Conservation (phyloP, 2,797 vertebrate species). For the Alauda arvensis region DNA sequence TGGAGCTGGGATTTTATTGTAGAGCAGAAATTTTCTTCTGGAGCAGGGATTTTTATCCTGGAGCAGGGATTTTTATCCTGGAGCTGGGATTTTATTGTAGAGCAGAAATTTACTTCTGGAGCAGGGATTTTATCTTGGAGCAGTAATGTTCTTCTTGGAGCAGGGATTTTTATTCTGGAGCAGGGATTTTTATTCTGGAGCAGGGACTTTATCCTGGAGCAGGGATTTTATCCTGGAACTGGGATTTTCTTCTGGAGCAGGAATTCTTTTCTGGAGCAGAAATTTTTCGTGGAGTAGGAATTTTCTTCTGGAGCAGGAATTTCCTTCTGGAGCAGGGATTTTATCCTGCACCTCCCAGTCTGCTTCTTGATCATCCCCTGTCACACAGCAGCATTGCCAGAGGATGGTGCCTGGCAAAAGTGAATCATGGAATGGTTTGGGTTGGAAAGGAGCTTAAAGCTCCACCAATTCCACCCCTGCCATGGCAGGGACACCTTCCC, state of each 20-base stretch:
- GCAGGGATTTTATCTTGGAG: no score
- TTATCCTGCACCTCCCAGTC: neutral
- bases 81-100: no score
- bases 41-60: no score
- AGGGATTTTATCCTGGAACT: neutral
- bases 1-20: no score
- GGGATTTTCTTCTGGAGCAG: no score
- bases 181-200: neutral
- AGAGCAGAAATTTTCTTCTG: no score
- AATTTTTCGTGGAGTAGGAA: neutral
- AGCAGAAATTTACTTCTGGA: no score
- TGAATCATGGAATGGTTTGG: neutral
- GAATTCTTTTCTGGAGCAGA: neutral
- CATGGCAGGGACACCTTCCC: neutral
- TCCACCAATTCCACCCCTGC: neutral
- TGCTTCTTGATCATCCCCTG: neutral
- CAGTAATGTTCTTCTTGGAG: no score
- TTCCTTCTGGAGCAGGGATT: neutral
- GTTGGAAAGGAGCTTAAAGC: neutral
- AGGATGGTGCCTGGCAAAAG: rapidly evolving
- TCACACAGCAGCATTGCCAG: neutral
- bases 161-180: neutral
- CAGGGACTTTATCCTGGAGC: neutral
- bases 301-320: neutral
- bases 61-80: no score